These are phyloP conservation scores for Furcifer pardalis DNA, from an alignment of 2,797 vertebrate species.

Conservation along the genomic window DNA sequence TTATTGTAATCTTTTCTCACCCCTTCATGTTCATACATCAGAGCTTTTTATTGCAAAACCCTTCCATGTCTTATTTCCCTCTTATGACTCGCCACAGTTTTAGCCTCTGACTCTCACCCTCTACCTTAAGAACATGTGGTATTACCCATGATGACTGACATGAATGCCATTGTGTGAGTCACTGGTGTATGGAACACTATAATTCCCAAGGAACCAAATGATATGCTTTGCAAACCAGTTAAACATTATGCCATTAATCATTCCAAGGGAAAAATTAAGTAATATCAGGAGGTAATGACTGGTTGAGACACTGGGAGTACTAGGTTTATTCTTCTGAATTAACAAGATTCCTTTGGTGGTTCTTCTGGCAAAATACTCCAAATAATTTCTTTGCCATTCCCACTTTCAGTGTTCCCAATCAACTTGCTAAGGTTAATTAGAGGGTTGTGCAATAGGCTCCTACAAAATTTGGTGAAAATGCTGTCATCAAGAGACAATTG, in stretches of 20 bases:
- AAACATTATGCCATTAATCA: constrained; percentile 21
- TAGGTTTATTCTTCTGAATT: constrained; percentile 18
- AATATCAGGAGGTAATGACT: constrained; percentile 11
- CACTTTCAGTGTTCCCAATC: neutral
- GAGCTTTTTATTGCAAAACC: constrained; percentile 17
- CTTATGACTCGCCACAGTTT: constrained; percentile 22
- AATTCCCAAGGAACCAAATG: constrained; percentile 31
- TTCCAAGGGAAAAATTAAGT: neutral
- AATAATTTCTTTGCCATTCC: neutral
- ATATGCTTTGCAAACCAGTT: constrained; percentile 17
- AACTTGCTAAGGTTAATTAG: neutral
- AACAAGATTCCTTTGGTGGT: constrained; percentile 12
- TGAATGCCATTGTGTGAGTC: constrained; percentile 28
- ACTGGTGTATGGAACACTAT: neutral
- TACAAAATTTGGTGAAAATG: constrained; percentile 6
- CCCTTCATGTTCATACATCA: constrained; percentile 24
- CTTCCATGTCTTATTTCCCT: constrained; percentile 6
- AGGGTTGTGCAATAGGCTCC: neutral
- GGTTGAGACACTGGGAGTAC: neutral
- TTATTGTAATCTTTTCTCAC: constrained; percentile 20
- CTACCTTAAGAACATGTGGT: constrained; percentile 17
- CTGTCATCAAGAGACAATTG: neutral
- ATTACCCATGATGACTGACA: constrained; percentile 24
- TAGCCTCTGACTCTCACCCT: constrained; percentile 11
- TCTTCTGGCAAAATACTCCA: constrained; percentile 11